Evolutionary conservation across 2,113 vertebrate genomes (phyloP).

Genomic region (Leptocoma aspasia): DNA sequence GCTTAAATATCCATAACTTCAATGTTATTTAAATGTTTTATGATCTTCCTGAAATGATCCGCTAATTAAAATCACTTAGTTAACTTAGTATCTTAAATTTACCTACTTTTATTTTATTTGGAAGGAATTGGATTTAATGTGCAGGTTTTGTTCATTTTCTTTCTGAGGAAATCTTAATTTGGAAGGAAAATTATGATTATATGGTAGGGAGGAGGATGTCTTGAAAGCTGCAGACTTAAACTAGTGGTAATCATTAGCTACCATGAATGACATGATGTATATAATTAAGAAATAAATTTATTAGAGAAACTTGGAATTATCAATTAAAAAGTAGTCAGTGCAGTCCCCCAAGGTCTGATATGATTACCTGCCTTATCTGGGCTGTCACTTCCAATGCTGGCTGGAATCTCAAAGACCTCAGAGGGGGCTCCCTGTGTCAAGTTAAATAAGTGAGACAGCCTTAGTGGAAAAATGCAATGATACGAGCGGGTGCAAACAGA

Average conservation of each 20-base stretch:
- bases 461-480: conserved; percentile 48
- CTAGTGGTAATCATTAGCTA: conserved; percentile 75
- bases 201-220: background rate
- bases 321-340: conserved; percentile 80
- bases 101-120: conserved; percentile 70
- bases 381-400: conserved; percentile 84
- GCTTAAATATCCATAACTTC: conserved; percentile 59
- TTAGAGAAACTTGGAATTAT: conserved; percentile 83
- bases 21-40: conserved; percentile 73
- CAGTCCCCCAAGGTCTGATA: conserved; percentile 74
- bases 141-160: conserved; percentile 61
- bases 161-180: conserved; percentile 40
- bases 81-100: conserved; percentile 69
- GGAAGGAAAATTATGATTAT: conserved; percentile 37
- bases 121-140: conserved; percentile 47
- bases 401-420: conserved; percentile 75
- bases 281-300: conserved; percentile 87
- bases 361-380: conserved; percentile 85
- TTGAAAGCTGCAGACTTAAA: conserved; percentile 60
- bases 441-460: conserved; percentile 74
- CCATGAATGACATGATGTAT: conserved; percentile 64
- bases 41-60: conserved; percentile 69
- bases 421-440: conserved; percentile 80
- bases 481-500: conserved; percentile 41
- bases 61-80: conserved; percentile 72